Percentiles rank a stretch among this genome's conserved stretches.
These are phyloP conservation scores for Polietes domitor DNA, from an alignment of 2,888 invertebrate genomes.

Conservation along the genomic window DNA sequence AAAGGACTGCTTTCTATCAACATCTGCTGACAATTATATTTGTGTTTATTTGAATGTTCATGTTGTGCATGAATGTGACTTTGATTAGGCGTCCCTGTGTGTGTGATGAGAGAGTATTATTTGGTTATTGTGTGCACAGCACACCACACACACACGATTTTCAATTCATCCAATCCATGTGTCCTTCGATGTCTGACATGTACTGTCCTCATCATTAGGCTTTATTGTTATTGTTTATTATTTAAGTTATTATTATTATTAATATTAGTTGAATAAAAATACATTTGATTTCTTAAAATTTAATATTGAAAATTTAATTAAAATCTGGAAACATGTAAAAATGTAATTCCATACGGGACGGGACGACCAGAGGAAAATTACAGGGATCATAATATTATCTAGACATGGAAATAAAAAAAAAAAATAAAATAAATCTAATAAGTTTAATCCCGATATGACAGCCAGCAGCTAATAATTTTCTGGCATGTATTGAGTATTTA, in stretches of 20 bases:
- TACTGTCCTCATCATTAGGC: constrained; percentile 36
- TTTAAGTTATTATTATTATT: not conserved
- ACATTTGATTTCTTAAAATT: constrained; percentile 9
- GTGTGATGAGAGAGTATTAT: not conserved
- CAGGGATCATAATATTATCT: not conserved
- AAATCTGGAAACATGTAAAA: not conserved
- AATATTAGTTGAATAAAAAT: constrained; percentile 29
- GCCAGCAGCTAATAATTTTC: too few relatives aligned
- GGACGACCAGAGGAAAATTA: too few relatives aligned
- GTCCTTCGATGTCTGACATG: not conserved
- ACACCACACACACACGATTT: too few relatives aligned
- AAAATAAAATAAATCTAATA: too few relatives aligned
- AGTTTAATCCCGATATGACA: too few relatives aligned
- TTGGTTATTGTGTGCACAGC: not conserved
- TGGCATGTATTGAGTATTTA: too few relatives aligned
- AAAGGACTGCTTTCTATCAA: constrained; percentile 1
- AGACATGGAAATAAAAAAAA: not conserved
- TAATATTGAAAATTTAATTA: constrained; percentile 13
- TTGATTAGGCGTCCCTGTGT: not conserved
- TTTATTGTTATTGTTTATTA: constrained; percentile 34
- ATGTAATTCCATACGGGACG: not conserved
- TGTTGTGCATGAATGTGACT: constrained; percentile 5
- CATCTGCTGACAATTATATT: constrained; percentile 47
- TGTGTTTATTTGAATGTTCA: not conserved
- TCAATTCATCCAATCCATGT: not conserved